Evolutionary conservation across 2,113 vertebrate species (phyloP), one percentile per base, ranked within the genome.

Genomic region (Elephas maximus): DNA sequence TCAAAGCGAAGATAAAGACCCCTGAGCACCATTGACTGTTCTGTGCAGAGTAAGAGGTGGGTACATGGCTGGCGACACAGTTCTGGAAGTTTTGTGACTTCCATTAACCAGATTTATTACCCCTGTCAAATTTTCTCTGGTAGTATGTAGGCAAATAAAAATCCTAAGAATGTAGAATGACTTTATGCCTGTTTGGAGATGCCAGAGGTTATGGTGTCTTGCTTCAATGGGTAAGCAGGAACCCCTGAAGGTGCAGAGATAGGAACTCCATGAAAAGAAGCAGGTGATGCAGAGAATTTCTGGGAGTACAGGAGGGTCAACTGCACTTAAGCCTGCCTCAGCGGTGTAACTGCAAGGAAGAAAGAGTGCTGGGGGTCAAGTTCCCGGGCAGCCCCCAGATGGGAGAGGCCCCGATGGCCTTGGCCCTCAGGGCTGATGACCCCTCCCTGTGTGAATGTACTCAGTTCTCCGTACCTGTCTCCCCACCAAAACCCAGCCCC

Each of bases 41-140:
- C 57, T n/a, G 74, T 33, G 10, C 30, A 69, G 15, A 21, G n/a
- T 2, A 28, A 62, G 24, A 48, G 6, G 17, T 12, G 15, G n/a
- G 18, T n/a, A 21, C 26, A 28, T 0, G 4, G 41, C 37, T 0
- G 12, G 11, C 1, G 14, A 14, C 44, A 26, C 24, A 26, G 23
- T 37, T 60, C 62, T 14, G 1, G 80, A 60, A 78, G 44, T 37
- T 91, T 37, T 17, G 73, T 71, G 77, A n/a, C 41, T 12, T 41
- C 44, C 30, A 0, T 8, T 51, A 60, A 28, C 57, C 33, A 83
- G 48, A 24, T 28, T 51, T 48, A 11, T 60, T 15, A 20, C 9
- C 20, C 30, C 8, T 26, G 1, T 51, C 69, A 10, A 28, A 28
- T 71, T 83, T 91, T 62, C 76, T 69, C 76, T 30, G 62, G 30